Base-by-base conservation (phyloP, 2,888 invertebrate species). In the Polia nebulosa region DNA sequence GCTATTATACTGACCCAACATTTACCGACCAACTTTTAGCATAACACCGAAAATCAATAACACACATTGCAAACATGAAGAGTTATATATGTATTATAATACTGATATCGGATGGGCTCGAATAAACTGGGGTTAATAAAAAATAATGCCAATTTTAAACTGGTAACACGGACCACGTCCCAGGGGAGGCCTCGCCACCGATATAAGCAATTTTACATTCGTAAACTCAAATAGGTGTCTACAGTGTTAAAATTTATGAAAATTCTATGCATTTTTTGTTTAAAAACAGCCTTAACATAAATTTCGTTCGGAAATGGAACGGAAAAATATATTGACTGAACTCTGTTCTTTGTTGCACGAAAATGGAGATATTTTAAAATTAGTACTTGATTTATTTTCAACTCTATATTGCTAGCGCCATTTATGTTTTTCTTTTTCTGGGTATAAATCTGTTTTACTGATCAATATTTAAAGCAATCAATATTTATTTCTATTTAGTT, bases 61-160 rank as follows among this genome's bases (percentile, higher is more conserved):
- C 56, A 70, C 55, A 80, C 79, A 81, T 81, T 49, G 45, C 76
- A 63, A 74, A 84, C 66, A 68, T 68, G 74, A 74, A 71, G 71
- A 80, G 75, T 78, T 79, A 84, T 82, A 84, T 82, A 75, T 58
- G 72, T 78, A 66, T 71, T 77, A 77, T 82, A 75, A 78, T 82
- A 80, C 69, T 78, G 78, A 84, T 85, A 89, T 87, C 80, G 84
- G 81, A 84, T 74, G 78, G 78, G 70, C 73, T 72, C 72, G 70
- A 87, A 88, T 88, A 88, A 88, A 88, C 84, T 75, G 84, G 76
- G 69, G 79, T 78, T 86, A 88, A 91, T 92, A 92, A 93, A 92
- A 92, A 90, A 87, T 89, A 89, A 91, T 86, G 88, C 85, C 87
- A 82, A 87, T 89, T 90, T 90, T 89, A 91, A 91, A 89, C 85